Evolutionary conservation across 2,113 vertebrate genomes (phyloP).

Genomic region (Elephas maximus): DNA sequence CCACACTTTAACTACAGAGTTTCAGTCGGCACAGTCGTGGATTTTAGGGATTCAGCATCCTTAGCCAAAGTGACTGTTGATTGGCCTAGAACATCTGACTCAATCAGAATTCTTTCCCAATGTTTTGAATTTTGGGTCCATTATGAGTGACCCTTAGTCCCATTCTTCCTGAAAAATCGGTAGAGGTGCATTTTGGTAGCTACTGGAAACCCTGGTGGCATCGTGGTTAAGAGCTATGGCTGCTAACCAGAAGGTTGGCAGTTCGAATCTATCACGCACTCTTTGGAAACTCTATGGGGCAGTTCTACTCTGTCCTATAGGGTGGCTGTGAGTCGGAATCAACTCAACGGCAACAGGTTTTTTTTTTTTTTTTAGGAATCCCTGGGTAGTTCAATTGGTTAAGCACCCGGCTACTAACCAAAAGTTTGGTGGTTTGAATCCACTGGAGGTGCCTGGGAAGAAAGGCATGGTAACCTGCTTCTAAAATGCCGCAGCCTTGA

Average conservation of each 20-base stretch:
- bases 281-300: too few species aligned
- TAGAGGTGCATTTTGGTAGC: neutral
- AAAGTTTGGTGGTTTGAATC: neutral
- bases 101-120: neutral
- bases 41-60: neutral
- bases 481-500: neutral
- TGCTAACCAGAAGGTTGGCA: neutral
- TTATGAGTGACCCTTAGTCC: neutral
- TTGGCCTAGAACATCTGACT: neutral
- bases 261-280: neutral
- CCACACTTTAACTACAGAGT: neutral
- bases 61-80: neutral
- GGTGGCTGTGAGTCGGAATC: too few species aligned
- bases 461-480: neutral
- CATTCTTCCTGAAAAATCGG: neutral
- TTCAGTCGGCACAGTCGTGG: accelerated
- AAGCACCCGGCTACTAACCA: neutral
- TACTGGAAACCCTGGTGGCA: neutral
- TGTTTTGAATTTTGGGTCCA: neutral
- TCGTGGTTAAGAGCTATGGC: neutral
- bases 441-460: neutral
- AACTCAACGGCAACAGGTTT: too few species aligned
- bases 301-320: too few species aligned
- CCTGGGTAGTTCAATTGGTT: too few species aligned
- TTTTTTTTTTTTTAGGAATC: too few species aligned